Evolutionary conservation across 1,140 invertebrate genomes (phyloP), one percentile per base, ranked within the genome.

Genomic region (Riptortus pedestris): DNA sequence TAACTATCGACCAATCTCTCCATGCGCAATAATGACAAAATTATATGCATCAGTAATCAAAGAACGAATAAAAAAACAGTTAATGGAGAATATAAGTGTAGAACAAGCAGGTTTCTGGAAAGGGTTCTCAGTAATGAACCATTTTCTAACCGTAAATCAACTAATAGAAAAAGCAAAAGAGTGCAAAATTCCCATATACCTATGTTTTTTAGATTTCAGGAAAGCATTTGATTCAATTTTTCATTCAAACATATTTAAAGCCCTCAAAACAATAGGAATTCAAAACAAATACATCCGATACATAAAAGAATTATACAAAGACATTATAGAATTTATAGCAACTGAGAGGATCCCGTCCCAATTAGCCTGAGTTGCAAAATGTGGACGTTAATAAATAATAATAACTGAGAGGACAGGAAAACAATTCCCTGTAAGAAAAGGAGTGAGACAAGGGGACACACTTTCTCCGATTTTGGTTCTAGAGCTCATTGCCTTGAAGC

Each of bases 61-160:
- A 51, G 14, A 51, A 18, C 20, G 20, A 5, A 7, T 14, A 5
- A 51, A 5, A 51, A 51, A n/a, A 51, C 20, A 51, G 48, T 7
- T n/a, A 11, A n/a, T n/a, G 48, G 20, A 51, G 14, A 51, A 51
- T 14, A 14, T 51, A 70, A n/a, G n/a, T n/a, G n/a, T n/a, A n/a
- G n/a, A n/a, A n/a, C n/a, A n/a, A n/a, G n/a, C n/a, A n/a, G n/a
- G 72, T 1, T 74, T 73, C 58, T 65, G 72, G 65, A 67, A 58
- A 9, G 69, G 70, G 1, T 74, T 55, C 28, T 63, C 60, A 3
- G 60, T 58, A 7, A 66, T 63, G 22, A 60, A 66, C 43, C 65
- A 66, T 31, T 38, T 66, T 2, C 65, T 63, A 1, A 27, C 38
- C n/a, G 26, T 63, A 27, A 51, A 38, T 4, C 16, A 33, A 45